phyloP scores from a whole-genome alignment of 2,888 invertebrate genomes.

The Clistopyga incitator region DNA sequence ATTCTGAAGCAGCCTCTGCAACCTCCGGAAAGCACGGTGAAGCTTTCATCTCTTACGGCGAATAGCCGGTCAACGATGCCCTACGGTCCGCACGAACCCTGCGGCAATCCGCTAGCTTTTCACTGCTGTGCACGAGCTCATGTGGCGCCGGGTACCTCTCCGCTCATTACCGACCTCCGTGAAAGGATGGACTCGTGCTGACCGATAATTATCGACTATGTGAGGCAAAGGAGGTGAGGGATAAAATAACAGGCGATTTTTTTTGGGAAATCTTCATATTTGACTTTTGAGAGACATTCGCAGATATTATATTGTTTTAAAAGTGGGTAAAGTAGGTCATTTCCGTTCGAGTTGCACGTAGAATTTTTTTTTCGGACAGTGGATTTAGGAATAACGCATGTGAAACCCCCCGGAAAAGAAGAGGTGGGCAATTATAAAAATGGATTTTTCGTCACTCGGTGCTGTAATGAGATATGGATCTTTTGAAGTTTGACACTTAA shows the following conservation, averaged over 20 bases:
- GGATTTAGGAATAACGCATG: too few relatives aligned
- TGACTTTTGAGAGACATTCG: not conserved
- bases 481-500: too few relatives aligned
- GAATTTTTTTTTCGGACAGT: too few relatives aligned
- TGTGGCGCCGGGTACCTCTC: not conserved
- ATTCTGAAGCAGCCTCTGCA: not conserved
- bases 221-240: not conserved
- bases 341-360: too few relatives aligned
- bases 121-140: not conserved
- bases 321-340: too few relatives aligned
- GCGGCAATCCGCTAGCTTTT: constrained; percentile 15
- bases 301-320: too few relatives aligned
- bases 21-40: constrained; percentile 7
- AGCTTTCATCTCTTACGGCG: constrained; percentile 35
- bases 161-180: constrained; percentile 10
- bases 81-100: constrained; percentile 21
- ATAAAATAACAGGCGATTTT: constrained; percentile 21
- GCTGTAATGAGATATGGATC: too few relatives aligned
- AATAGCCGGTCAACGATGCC: constrained; percentile 33
- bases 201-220: constrained; percentile 20
- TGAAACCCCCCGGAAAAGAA: too few relatives aligned
- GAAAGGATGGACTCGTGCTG: constrained; percentile 29
- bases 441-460: too few relatives aligned
- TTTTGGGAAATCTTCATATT: not conserved
- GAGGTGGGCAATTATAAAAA: too few relatives aligned